Evolutionary conservation across 2,888 invertebrate species (phyloP), one percentile per base, ranked within the genome.

Genomic region (Xestia xanthographa): DNA sequence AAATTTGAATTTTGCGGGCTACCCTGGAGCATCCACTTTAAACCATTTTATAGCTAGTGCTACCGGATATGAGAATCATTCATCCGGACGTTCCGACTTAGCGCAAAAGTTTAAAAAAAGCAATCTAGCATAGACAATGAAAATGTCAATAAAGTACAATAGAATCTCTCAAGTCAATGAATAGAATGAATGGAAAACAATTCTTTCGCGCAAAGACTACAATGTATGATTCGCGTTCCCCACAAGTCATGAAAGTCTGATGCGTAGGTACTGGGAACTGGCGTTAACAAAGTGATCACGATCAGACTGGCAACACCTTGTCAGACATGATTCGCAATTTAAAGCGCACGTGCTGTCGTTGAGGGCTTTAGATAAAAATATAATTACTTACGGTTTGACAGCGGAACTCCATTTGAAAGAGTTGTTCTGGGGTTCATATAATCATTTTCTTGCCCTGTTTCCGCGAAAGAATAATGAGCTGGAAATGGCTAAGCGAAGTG

Each of bases 341-440:
- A 84, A 75, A 75, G n/a, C 14, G 38, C 85, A 84, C 85, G 85
- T 82, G 85, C 56, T 50, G 9, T n/a, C n/a, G n/a, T 26, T 17
- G 6, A 48, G 22, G 14, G 20, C 11, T 29, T 26, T 65, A 17
- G 22, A 38, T n/a, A n/a, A 29, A 26, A 70, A 56, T 26, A 48
- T 20, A 41, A 41, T 22, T 22, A 17, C 6, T 17, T 5, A n/a
- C n/a, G n/a, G n/a, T n/a, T 17, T 17, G 5, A 48, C 45, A 48
- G 20, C 17, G 17, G 17, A 17, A 20, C 17, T 45, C 17, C 45
- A n/a, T n/a, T n/a, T n/a, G n/a, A n/a, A n/a, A n/a, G n/a, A 45
- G 38, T 38, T 38, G 6, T 38, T 38, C 38, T 38, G 38, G 38
- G 38, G 38, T 38, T 34, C 34, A 34, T 34, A 34, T 34, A 34